Conservation (phyloP, 2,797 vertebrate species). For the Schizopygopsis malacanthus region DNA sequence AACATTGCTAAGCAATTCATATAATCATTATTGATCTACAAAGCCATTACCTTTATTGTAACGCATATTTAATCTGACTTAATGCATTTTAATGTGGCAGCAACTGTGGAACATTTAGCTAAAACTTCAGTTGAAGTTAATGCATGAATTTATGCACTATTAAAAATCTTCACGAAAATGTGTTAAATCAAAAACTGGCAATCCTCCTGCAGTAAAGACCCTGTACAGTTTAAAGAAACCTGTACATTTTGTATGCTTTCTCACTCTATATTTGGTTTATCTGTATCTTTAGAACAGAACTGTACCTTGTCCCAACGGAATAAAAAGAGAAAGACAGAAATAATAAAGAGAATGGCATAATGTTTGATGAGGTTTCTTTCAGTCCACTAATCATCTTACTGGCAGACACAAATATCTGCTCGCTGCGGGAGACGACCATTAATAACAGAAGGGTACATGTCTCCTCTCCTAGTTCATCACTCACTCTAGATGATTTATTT, state of each 20-base stretch:
- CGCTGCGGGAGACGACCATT: slow-evolving; percentile 68
- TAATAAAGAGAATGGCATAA: not conserved
- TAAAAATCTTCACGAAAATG: not conserved
- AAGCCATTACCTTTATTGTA: not conserved
- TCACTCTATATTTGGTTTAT: not conserved
- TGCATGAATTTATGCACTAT: not conserved
- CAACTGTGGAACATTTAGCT: not conserved
- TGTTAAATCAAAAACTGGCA: not conserved
- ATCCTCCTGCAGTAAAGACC: not conserved
- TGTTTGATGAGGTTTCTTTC: not conserved
- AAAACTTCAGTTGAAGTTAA: not conserved
- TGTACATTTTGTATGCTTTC: not conserved
- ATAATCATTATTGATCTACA: not conserved
- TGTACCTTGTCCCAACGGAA: not conserved
- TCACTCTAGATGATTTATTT: slow-evolving; percentile 15
- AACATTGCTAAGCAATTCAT: not conserved
- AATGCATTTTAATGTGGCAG: not conserved
- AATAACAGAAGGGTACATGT: slow-evolving; percentile 21
- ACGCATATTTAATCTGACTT: not conserved
- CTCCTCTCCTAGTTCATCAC: slow-evolving; percentile 21
- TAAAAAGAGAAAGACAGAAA: not conserved
- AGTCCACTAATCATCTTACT: slow-evolving; percentile 49
- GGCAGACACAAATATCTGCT: slow-evolving; percentile 70
- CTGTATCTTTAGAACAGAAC: not conserved
- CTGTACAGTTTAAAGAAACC: not conserved